Evolutionary conservation across 1,140 invertebrate species (phyloP).

Genomic region (Trichogramma pretiosum): DNA sequence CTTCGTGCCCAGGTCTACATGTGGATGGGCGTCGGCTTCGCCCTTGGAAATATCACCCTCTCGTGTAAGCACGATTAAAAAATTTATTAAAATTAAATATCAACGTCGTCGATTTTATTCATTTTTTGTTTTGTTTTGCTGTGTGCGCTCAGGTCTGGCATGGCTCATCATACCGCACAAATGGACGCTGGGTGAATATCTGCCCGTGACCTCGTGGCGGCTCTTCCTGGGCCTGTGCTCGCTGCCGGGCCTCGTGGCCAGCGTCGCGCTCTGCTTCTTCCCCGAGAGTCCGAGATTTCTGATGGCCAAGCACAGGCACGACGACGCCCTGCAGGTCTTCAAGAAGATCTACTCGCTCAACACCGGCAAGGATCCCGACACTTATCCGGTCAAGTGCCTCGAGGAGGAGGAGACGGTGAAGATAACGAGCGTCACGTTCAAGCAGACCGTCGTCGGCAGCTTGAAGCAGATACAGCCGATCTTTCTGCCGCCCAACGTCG

Average conservation of each 20-base stretch:
- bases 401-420: constrained; percentile 41
- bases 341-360: constrained; percentile 49
- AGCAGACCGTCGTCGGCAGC: constrained; percentile 24
- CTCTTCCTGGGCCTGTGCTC: constrained; percentile 56
- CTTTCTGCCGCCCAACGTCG: constrained; percentile 56
- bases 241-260: constrained; percentile 53
- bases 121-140: no score
- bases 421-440: constrained; percentile 23
- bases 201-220: constrained; percentile 53
- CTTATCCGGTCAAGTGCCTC: constrained; percentile 37
- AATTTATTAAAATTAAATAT: no score
- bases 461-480: constrained; percentile 47
- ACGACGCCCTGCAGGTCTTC: constrained; percentile 49
- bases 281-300: constrained; percentile 67
- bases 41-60: constrained; percentile 34
- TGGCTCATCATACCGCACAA: constrained; percentile 58
- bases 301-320: constrained; percentile 45
- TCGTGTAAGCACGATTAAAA: constrained; percentile 38
- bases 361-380: constrained; percentile 38
- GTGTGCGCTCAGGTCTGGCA: constrained; percentile 51
- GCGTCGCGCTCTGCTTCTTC: constrained; percentile 50
- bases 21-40: constrained; percentile 52
- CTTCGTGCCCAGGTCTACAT: constrained; percentile 58
- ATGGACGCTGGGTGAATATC: constrained; percentile 33
- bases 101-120: no score